A percentile compares a stretch with the other conserved stretches of the same genome.
phyloP scores from a whole-genome alignment of 2,797 vertebrate species.

The Poecilia picta region DNA sequence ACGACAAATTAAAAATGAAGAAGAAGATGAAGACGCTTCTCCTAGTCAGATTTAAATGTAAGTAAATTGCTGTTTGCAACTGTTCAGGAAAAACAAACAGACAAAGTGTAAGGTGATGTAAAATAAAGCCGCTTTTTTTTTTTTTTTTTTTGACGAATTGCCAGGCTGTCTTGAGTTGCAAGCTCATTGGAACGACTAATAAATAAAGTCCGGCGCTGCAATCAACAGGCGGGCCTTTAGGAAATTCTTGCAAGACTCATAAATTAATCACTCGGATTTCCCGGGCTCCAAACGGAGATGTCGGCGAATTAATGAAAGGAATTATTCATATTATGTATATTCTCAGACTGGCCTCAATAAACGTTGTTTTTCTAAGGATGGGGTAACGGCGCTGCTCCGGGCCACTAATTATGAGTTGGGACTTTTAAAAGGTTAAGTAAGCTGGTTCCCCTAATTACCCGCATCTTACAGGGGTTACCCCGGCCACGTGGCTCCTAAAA shows the following conservation, averaged over 20 bases:
- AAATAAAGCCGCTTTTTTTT: constrained; percentile 46
- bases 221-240: constrained; percentile 84
- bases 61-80: constrained; percentile 55
- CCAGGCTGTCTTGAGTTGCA: constrained; percentile 66
- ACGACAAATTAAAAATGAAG: constrained; percentile 16
- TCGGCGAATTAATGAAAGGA: constrained; percentile 86
- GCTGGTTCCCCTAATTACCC: constrained; percentile 79
- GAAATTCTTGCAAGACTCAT: constrained; percentile 82
- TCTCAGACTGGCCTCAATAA: constrained; percentile 82
- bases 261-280: constrained; percentile 87
- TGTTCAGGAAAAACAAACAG: constrained; percentile 57
- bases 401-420: constrained; percentile 81
- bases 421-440: constrained; percentile 80
- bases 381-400: constrained; percentile 81
- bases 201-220: constrained; percentile 82
- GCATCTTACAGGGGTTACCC: constrained; percentile 71
- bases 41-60: neutral
- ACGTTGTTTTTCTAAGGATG: constrained; percentile 87
- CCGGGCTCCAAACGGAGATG: constrained; percentile 80
- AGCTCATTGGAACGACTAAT: constrained; percentile 78
- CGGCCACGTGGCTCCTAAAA: constrained; percentile 61
- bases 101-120: constrained; percentile 71
- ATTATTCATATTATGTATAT: constrained; percentile 86
- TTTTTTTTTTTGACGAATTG: constrained; percentile 73
- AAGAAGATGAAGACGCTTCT: neutral